Evolutionary conservation across 2,113 vertebrate species (phyloP).

Genomic region (Rhinoptilus africanus): DNA sequence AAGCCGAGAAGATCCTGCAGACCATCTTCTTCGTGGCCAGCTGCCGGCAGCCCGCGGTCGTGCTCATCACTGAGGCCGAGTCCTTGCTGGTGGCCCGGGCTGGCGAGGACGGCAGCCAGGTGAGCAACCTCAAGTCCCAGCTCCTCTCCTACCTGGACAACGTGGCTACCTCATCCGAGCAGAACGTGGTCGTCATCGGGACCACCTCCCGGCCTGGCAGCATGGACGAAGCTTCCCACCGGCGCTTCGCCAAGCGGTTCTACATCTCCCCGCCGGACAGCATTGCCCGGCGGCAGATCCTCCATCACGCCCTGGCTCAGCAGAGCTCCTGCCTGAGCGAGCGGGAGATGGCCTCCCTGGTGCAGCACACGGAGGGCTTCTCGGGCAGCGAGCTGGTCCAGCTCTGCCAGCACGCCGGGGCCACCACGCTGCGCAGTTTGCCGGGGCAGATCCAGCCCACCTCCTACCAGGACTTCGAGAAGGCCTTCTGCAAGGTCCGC

Average conservation of each 20-base stretch:
- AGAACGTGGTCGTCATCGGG: conserved; percentile 83
- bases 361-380: conserved; percentile 90
- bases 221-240: conserved; percentile 87
- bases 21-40: conserved; percentile 85
- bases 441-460: conserved; percentile 75
- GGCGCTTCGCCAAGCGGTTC: conserved; percentile 87
- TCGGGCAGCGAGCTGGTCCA: conserved; percentile 85
- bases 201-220: conserved; percentile 86
- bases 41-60: conserved; percentile 83
- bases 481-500: conserved; percentile 88
- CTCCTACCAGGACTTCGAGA: conserved; percentile 91
- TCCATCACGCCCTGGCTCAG: conserved; percentile 83
- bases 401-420: conserved; percentile 87
- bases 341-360: conserved; percentile 83
- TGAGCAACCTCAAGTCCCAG: conserved; percentile 73
- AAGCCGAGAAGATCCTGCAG: conserved; percentile 88
- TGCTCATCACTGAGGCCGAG: conserved; percentile 89
- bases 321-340: conserved; percentile 86
- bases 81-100: conserved; percentile 70
- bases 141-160: conserved; percentile 87
- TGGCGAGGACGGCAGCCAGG: conserved; percentile 43
- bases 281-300: conserved; percentile 82
- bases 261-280: conserved; percentile 85
- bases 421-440: conserved; percentile 70
- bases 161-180: conserved; percentile 75